phyloP scores from a whole-genome alignment of 2,888 invertebrate species.

The Pinctada fucata region DNA sequence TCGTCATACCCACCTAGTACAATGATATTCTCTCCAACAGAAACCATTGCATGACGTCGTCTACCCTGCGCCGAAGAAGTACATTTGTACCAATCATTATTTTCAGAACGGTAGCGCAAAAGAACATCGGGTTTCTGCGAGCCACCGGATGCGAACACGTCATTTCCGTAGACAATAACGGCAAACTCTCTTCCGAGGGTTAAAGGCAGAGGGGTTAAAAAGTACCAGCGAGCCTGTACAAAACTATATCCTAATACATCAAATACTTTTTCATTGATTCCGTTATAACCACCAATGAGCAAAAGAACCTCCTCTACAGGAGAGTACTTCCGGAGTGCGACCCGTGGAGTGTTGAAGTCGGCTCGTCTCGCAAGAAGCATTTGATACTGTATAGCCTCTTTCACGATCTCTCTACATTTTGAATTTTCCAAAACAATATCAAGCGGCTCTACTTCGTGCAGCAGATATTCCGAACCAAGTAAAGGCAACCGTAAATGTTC shows the following conservation, averaged over 20 bases:
- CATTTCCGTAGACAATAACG: conserved; percentile 59
- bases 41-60: conserved; percentile 62
- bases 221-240: conserved; percentile 53
- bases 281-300: conserved; percentile 60
- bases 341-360: conserved; percentile 57
- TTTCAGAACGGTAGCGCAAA: conserved; percentile 55
- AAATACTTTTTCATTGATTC: conserved; percentile 54
- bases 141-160: conserved; percentile 62
- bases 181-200: conserved; percentile 59
- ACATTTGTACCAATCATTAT: conserved; percentile 59
- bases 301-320: conserved; percentile 60
- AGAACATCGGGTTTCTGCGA: conserved; percentile 56
- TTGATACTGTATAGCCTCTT: conserved; percentile 63
- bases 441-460: conserved; percentile 59
- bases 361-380: conserved; percentile 60
- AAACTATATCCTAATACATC: conserved; percentile 62
- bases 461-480: conserved; percentile 59
- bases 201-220: conserved; percentile 53
- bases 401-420: conserved; percentile 57
- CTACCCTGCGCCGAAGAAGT: conserved; percentile 56
- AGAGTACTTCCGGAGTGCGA: conserved; percentile 54
- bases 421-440: conserved; percentile 53
- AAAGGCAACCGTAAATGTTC: conserved; percentile 63
- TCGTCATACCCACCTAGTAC: conserved; percentile 64
- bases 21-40: conserved; percentile 59